These are phyloP conservation scores for Siphamia tubifer DNA, from an alignment of 2,113 vertebrate genomes.

Conservation along the genomic window DNA sequence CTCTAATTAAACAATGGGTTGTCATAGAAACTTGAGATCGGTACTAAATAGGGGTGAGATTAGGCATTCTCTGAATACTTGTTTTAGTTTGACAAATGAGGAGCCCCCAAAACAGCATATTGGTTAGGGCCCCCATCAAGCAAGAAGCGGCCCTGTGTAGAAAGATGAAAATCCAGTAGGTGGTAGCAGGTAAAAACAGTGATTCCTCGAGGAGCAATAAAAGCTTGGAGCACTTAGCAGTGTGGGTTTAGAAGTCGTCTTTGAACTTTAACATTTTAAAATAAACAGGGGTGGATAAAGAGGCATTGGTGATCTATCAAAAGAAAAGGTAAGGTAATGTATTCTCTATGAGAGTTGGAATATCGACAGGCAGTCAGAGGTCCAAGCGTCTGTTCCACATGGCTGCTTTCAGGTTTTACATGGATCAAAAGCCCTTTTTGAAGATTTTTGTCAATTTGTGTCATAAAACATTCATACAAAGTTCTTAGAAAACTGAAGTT, in stretches of 20 bases:
- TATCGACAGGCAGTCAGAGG: too few relatives aligned
- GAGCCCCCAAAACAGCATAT: too few relatives aligned
- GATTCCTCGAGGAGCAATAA: constrained; percentile 14
- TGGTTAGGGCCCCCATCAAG: too few relatives aligned
- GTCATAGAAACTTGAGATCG: too few relatives aligned
- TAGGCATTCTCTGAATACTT: too few relatives aligned
- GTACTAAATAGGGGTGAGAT: too few relatives aligned
- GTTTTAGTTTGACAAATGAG: too few relatives aligned
- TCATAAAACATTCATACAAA: not conserved
- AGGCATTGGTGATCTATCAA: constrained; percentile 3
- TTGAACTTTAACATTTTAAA: constrained; percentile 2
- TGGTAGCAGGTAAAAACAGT: not conserved
- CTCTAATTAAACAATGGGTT: too few relatives aligned
- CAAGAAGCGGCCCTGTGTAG: too few relatives aligned
- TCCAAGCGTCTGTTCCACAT: too few relatives aligned
- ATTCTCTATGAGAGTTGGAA: not conserved
- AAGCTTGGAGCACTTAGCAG: not conserved
- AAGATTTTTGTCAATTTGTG: not conserved
- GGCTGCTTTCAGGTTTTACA: not conserved
- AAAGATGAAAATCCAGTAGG: not conserved
- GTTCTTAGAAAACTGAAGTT: not conserved
- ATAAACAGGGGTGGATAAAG: not conserved
- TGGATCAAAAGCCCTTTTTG: not conserved
- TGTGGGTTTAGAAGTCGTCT: constrained; percentile 7
- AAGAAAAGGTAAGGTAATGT: not conserved